Base-by-base conservation (phyloP, 1,140 invertebrate genomes). In the Apolygus lucorum region DNA sequence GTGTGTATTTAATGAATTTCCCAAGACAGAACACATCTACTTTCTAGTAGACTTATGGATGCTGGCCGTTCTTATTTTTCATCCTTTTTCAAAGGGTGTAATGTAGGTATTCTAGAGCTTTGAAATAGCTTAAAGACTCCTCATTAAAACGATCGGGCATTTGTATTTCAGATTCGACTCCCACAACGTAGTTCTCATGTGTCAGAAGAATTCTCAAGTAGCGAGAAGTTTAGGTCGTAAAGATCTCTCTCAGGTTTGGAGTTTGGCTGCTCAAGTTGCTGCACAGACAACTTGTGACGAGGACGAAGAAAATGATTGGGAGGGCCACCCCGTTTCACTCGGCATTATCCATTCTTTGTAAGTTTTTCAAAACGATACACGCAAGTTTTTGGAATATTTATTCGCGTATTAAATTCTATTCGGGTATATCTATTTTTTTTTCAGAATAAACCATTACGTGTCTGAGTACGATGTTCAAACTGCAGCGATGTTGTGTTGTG, bases 401-500 rank as follows among this genome's bases (percentile, higher is more conserved):
- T 74, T 17, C 34, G 4, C 34, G 4, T 42, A 42, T 8, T 8
- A 42, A 8, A 42, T 42, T 42, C 17, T 42, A 42, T 8, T 42
- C 17, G 34, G 4, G 34, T n/a, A n/a, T n/a, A n/a, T n/a, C n/a
- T n/a, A n/a, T 42, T 11, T 59, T 59, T 59, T 8, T 79, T 77
- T 71, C 78, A 90, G 88, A 79, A 91, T 92, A 75, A 83, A 85
- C 65, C 88, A 91, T 79, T 92, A 90, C 78, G 89, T 88, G 1
- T 82, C 82, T 72, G 84, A 89, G 63, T 86, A 87, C 1, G 95
- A 98, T 79, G 84, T 96, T 52, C 95, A 98, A 81, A 97, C 92
- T 77, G 90, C 93, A 14, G 93, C 93, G 0, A 95, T 97, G 88
- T 76, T 97, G 28, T 89, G 89, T 68, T 96, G 94, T 79, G 85